These are phyloP conservation scores for Magallana gigas DNA, from an alignment of 1,140 invertebrate species.

Conservation along the genomic window DNA sequence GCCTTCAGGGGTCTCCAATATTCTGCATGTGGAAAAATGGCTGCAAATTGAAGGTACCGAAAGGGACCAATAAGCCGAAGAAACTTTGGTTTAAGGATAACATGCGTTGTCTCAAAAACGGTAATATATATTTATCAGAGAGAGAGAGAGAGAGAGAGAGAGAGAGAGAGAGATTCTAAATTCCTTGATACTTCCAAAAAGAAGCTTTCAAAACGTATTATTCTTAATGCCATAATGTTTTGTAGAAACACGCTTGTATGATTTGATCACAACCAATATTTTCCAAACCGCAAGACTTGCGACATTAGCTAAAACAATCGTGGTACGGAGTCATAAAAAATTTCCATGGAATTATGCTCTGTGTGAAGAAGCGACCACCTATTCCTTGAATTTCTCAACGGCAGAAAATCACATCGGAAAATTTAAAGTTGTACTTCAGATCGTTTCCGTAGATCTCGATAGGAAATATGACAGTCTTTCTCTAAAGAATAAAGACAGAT, in stretches of 20 bases:
- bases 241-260: neutral
- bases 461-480: neutral
- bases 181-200: too few relatives aligned
- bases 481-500: neutral
- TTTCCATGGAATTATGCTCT: conserved; percentile 1
- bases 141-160: too few relatives aligned
- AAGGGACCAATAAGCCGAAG: neutral
- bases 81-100: neutral
- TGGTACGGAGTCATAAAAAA: neutral
- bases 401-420: neutral
- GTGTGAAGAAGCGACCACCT: neutral
- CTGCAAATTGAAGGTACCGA: neutral
- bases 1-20: neutral
- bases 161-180: too few relatives aligned
- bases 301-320: neutral
- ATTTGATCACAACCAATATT: neutral
- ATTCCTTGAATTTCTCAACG: neutral
- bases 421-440: neutral
- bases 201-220: too few relatives aligned
- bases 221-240: neutral
- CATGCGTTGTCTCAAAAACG: conserved; percentile 1
- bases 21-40: conserved; percentile 7
- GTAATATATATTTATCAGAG: neutral
- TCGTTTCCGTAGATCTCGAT: too few relatives aligned
- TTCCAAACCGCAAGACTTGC: neutral